These are phyloP conservation scores for Lasioglossum calceatum DNA, from an alignment of 2,888 invertebrate species.

Conservation along the genomic window DNA sequence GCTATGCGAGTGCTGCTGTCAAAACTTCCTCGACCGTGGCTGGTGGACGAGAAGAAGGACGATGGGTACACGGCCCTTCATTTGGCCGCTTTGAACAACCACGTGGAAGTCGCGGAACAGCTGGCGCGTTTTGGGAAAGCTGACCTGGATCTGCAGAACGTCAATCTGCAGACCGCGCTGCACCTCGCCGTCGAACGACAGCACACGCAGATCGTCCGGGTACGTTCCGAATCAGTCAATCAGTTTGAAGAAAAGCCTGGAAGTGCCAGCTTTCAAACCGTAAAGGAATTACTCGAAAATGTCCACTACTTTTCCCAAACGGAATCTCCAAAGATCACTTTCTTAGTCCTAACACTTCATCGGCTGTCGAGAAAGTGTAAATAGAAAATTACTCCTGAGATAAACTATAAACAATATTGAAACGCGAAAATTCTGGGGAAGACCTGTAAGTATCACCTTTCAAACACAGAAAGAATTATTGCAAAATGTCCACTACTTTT, in stretches of 20 bases:
- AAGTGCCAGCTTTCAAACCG: not conserved
- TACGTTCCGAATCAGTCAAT: slow-evolving; percentile 81
- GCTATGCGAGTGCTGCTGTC: slow-evolving; percentile 98
- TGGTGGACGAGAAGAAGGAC: slow-evolving; percentile 99
- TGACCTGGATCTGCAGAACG: slow-evolving; percentile 97
- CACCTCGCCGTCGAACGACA: slow-evolving; percentile 98
- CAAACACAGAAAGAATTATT: not conserved
- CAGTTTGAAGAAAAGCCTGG: not conserved
- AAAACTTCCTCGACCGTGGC: slow-evolving; percentile 97
- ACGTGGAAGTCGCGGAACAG: slow-evolving; percentile 97
- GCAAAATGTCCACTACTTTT: not conserved
- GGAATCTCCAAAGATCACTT: not conserved
- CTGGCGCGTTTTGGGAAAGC: slow-evolving; percentile 95
- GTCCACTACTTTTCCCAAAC: not conserved
- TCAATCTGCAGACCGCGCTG: slow-evolving; percentile 96
- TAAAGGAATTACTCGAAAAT: not conserved
- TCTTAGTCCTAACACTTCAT: not conserved
- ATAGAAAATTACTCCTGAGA: not conserved
- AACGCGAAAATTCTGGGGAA: not conserved
- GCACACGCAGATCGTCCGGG: slow-evolving; percentile 98
- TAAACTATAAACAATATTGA: not conserved
- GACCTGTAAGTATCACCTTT: not conserved
- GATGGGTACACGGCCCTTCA: slow-evolving; percentile 99
- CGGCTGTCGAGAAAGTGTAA: no score
- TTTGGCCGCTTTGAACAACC: slow-evolving; percentile 97